Percentiles rank a stretch among this genome's conserved stretches.
Conservation (phyloP, 92 coral and sea anemone species). For the Muricea muricata region DNA sequence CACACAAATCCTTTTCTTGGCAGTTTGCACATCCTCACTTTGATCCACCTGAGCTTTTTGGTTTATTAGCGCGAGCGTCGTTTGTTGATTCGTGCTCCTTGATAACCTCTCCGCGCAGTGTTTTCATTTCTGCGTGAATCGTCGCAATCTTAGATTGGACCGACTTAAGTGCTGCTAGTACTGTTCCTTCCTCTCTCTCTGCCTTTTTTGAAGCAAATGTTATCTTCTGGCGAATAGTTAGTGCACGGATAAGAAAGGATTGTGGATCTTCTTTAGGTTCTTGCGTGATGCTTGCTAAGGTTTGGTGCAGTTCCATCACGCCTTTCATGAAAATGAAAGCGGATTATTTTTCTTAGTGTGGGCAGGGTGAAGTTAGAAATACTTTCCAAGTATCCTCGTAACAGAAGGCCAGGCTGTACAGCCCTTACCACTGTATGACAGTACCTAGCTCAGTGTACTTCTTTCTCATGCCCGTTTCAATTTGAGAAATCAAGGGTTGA, state of each 20-base stretch:
- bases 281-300: background rate
- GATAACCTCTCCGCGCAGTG: constrained; percentile 26
- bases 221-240: constrained; percentile 39
- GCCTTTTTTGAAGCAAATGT: constrained; percentile 43
- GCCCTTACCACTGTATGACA: constrained; percentile 62
- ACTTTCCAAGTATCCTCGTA: constrained; percentile 67
- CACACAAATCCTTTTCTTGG: constrained; percentile 28
- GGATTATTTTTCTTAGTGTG: constrained; percentile 54
- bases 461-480: constrained; percentile 61
- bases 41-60: constrained; percentile 4
- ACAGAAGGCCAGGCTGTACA: constrained; percentile 63
- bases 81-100: constrained; percentile 10
- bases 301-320: constrained; percentile 41
- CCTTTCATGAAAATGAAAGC: constrained; percentile 69
- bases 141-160: constrained; percentile 51
- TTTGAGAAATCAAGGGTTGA: constrained; percentile 64
- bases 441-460: constrained; percentile 63
- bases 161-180: constrained; percentile 49
- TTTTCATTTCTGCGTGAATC: constrained; percentile 36
- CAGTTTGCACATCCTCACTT: constrained; percentile 48
- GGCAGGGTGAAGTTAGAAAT: constrained; percentile 47
- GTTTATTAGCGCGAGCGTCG: background rate
- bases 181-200: constrained; percentile 24
- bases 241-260: constrained; percentile 65
- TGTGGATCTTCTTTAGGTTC: constrained; percentile 67